Conservation (phyloP, 2,888 invertebrate species). For the Lasioglossum oenotherae region DNA sequence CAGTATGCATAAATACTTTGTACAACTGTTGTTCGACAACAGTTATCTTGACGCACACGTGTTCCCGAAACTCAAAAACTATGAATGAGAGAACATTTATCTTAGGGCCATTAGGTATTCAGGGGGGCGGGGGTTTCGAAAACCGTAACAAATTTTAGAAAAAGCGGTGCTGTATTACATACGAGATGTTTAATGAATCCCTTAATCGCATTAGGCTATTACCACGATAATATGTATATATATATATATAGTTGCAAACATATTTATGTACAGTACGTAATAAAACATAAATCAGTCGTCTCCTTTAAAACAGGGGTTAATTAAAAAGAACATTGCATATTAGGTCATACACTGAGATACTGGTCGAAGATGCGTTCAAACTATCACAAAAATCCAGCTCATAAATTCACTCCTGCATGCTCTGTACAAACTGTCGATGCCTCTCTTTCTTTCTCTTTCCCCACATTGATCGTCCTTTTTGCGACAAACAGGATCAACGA, state of each 20-base stretch:
- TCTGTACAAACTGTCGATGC: slow-evolving; percentile 12
- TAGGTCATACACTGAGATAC: slow-evolving; percentile 5
- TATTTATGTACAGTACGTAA: slow-evolving; percentile 27
- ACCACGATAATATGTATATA: slow-evolving; percentile 19
- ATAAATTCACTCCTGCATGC: slow-evolving; percentile 20
- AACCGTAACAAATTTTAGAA: slow-evolving; percentile 10
- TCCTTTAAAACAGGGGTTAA: slow-evolving; percentile 25
- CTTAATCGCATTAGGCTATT: slow-evolving; percentile 24
- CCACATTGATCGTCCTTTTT: slow-evolving; percentile 21
- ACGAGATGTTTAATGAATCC: not conserved
- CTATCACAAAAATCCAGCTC: slow-evolving; percentile 17
- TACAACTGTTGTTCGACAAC: not conserved
- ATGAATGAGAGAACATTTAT: not conserved
- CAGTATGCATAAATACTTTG: not conserved
- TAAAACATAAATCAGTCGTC: slow-evolving; percentile 43
- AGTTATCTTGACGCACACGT: not conserved
- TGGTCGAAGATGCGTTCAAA: slow-evolving; percentile 15
- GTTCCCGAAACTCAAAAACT: not conserved
- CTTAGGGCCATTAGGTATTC: not conserved
- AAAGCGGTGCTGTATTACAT: slow-evolving; percentile 12
- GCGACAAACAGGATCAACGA: slow-evolving; percentile 30
- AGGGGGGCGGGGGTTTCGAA: not conserved
- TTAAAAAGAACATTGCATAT: slow-evolving; percentile 31
- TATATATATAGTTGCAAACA: not conserved
- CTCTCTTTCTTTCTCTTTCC: not conserved